Conservation (phyloP, 2,888 invertebrate species). For the Heliothis peltigera region DNA sequence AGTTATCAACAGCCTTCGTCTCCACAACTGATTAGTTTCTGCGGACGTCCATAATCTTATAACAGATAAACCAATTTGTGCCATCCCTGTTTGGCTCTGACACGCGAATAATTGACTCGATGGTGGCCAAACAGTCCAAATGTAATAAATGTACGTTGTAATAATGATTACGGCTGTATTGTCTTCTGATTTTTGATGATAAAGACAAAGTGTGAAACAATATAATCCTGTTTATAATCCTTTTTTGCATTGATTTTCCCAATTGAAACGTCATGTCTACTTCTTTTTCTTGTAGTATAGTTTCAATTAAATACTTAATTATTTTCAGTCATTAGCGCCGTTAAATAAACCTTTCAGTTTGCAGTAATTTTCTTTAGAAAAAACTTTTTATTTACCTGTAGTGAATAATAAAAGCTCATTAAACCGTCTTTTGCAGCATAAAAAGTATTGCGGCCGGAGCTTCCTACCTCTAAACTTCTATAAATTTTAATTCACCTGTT, state of each 20-base stretch:
- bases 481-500: constrained; percentile 49
- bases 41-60: constrained; percentile 72
- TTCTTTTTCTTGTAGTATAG: no score
- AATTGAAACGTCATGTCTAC: no score
- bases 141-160: constrained; percentile 55
- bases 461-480: constrained; percentile 36
- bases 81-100: constrained; percentile 66
- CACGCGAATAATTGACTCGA: constrained; percentile 62
- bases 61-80: constrained; percentile 76
- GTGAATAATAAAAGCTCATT: constrained; percentile 44
- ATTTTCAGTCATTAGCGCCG: no score
- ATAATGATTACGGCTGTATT: constrained; percentile 45
- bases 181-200: constrained; percentile 35
- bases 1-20: constrained; percentile 32
- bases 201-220: no score
- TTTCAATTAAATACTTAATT: no score
- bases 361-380: constrained; percentile 11
- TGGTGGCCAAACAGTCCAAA: constrained; percentile 48
- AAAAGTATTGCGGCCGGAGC: constrained; percentile 20
- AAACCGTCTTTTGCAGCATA: constrained; percentile 42
- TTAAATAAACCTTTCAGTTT: constrained; percentile 5
- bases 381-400: constrained; percentile 35
- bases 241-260: no score
- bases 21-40: constrained; percentile 69
- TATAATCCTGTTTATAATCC: no score